Conservation (phyloP, 2,888 invertebrate genomes). For the Rhagium mordax region DNA sequence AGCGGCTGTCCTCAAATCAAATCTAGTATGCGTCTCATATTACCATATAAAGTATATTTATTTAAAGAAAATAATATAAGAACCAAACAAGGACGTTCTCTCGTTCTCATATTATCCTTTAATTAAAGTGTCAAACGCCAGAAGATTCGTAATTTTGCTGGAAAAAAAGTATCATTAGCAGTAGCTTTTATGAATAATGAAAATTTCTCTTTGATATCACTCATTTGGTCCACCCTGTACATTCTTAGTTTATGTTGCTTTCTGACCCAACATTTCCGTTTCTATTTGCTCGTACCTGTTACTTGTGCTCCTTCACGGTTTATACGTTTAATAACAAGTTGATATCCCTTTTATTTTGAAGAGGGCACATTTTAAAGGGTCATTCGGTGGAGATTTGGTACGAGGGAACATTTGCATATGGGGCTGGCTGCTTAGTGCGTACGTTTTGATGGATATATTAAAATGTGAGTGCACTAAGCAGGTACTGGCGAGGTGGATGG, state of each 20-base stretch:
- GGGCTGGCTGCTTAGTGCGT: background rate
- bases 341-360: slow-evolving; percentile 21
- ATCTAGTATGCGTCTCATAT: background rate
- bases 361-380: slow-evolving; percentile 30
- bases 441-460: slow-evolving; percentile 13
- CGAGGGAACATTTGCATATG: slow-evolving; percentile 27
- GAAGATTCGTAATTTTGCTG: slow-evolving; percentile 29
- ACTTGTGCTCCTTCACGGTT: background rate
- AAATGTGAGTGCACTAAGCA: background rate
- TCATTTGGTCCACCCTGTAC: no score
- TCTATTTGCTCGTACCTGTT: background rate
- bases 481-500: no score
- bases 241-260: no score
- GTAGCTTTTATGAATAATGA: slow-evolving; percentile 23
- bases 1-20: background rate
- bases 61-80: background rate
- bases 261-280: no score
- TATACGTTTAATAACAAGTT: background rate
- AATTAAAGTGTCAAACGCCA: slow-evolving; percentile 35
- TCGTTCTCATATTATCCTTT: slow-evolving; percentile 9
- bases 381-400: slow-evolving; percentile 19
- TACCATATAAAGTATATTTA: no score
- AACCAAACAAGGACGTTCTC: background rate
- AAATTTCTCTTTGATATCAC: no score
- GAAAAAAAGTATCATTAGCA: slow-evolving; percentile 32